phyloP scores from a whole-genome alignment of 2,888 invertebrate species.

The Reticulitermes lucifugus region DNA sequence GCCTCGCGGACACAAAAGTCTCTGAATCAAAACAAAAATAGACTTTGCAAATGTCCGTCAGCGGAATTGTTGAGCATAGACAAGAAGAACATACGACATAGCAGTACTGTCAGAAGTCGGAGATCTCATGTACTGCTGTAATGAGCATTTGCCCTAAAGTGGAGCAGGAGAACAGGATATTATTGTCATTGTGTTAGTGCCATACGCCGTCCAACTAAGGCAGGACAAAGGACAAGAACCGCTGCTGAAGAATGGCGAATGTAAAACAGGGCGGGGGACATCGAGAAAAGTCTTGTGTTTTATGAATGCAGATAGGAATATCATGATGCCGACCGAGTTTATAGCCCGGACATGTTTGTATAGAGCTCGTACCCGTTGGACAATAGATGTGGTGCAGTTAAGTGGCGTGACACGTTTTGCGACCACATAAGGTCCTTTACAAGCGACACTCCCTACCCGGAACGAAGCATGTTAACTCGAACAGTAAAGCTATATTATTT shows the following conservation, averaged over 20 bases:
- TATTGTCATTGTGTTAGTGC: conserved; percentile 31
- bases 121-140: conserved; percentile 16
- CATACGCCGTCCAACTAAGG: conserved; percentile 19
- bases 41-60: neutral
- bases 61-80: neutral
- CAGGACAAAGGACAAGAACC: conserved; percentile 32
- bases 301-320: conserved; percentile 34
- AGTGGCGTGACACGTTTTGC: conserved; percentile 8
- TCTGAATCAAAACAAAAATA: neutral
- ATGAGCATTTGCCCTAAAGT: conserved; percentile 21
- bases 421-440: neutral
- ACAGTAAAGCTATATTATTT: neutral
- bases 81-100: neutral
- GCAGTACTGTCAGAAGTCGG: neutral
- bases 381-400: conserved; percentile 31
- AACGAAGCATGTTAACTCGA: neutral
- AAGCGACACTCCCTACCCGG: conserved; percentile 7
- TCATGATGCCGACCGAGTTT: conserved; percentile 24
- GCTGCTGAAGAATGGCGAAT: conserved; percentile 39
- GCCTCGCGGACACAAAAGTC: neutral
- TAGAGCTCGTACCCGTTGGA: conserved; percentile 10
- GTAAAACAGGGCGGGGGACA: conserved; percentile 36
- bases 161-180: neutral
- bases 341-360: conserved; percentile 29
- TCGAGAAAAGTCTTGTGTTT: conserved; percentile 8